Conservation (phyloP, 2,888 invertebrate genomes). For the Colostygia pectinataria region DNA sequence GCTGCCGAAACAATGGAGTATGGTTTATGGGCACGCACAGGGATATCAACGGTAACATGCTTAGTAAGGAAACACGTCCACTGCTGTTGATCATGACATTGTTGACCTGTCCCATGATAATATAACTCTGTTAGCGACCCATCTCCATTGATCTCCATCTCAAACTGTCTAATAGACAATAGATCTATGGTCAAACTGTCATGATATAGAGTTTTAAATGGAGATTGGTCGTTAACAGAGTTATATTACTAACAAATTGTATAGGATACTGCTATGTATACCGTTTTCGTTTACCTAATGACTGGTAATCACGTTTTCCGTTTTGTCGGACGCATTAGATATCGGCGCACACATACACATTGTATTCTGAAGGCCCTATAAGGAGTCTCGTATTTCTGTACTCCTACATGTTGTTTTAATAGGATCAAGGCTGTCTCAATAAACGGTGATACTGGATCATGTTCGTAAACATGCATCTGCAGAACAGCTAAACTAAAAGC, state of each 20-base stretch:
- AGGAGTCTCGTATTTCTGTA: constrained; percentile 21
- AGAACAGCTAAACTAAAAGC: constrained; percentile 3
- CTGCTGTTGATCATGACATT: no score
- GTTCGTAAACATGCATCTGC: not conserved
- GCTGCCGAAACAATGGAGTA: constrained; percentile 5
- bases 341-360: constrained; percentile 3
- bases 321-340: constrained; percentile 24
- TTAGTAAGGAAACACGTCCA: no score
- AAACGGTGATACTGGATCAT: constrained; percentile 5
- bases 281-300: constrained; percentile 24
- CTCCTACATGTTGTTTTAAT: constrained; percentile 31
- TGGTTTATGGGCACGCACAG: constrained; percentile 11
- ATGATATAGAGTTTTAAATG: no score
- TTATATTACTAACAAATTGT: no score
- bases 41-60: no score
- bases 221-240: no score
- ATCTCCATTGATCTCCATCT: no score
- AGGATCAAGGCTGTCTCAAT: constrained; percentile 31
- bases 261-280: constrained; percentile 27
- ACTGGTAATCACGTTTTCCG: constrained; percentile 29
- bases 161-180: no score
- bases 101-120: no score
- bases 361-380: constrained; percentile 15
- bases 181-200: no score
- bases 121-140: no score